Conservation (phyloP, 2,888 invertebrate species). For the Microctonus brassicae region DNA sequence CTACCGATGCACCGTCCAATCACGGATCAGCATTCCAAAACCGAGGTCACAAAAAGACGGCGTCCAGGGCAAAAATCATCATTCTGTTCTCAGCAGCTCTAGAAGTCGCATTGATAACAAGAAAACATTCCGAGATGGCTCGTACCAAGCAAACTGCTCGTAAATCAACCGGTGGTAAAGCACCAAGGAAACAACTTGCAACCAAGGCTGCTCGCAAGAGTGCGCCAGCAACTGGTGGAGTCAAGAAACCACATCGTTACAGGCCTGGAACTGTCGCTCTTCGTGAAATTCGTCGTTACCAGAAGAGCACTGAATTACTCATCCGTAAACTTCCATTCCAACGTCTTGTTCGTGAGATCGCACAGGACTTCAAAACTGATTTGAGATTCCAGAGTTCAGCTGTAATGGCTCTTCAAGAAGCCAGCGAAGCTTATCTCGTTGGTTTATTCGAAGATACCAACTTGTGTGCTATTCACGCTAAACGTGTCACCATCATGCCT, state of each 20-base stretch:
- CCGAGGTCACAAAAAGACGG: background rate
- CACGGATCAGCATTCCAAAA: too few relatives aligned
- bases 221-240: constrained; percentile 72
- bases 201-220: constrained; percentile 80
- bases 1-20: too few relatives aligned
- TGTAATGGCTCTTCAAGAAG: constrained; percentile 78
- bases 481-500: constrained; percentile 77
- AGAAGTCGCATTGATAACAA: background rate
- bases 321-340: constrained; percentile 82
- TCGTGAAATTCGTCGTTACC: constrained; percentile 73
- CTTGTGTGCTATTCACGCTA: constrained; percentile 70
- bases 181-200: constrained; percentile 75
- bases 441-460: constrained; percentile 84
- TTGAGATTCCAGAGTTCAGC: constrained; percentile 80
- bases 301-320: constrained; percentile 72
- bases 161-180: constrained; percentile 77
- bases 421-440: constrained; percentile 77
- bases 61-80: too few relatives aligned
- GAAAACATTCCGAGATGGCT: constrained; percentile 73
- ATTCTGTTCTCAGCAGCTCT: too few relatives aligned
- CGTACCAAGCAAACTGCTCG: constrained; percentile 83
- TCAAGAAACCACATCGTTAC: constrained; percentile 70
- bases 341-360: constrained; percentile 80
- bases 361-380: constrained; percentile 82
- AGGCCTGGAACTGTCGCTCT: constrained; percentile 69